Base-by-base conservation (phyloP, 1,140 invertebrate species). In the Mya arenaria region DNA sequence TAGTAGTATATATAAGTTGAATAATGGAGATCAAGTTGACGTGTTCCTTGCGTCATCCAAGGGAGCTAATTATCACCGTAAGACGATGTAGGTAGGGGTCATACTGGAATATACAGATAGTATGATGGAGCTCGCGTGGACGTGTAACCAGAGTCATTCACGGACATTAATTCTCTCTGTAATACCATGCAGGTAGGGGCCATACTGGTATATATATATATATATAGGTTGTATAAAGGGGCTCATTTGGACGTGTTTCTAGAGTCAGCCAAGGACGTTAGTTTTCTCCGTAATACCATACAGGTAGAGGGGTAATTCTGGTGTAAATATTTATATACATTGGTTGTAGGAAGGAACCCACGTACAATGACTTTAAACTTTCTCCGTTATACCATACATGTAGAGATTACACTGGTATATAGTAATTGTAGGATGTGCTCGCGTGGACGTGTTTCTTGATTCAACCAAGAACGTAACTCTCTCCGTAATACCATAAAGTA, bases 401-500 rank as follows among this genome's bases (percentile, higher is more conserved):
- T 84, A 1, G n/a, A n/a, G n/a, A n/a, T n/a, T n/a, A n/a, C n/a
- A n/a, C n/a, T n/a, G n/a, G n/a, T n/a, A n/a, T n/a, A n/a, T n/a
- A n/a, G n/a, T n/a, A n/a, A n/a, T n/a, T n/a, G n/a, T n/a, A n/a
- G n/a, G n/a, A n/a, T n/a, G n/a, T n/a, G n/a, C n/a, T n/a, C n/a
- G n/a, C n/a, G 82, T 83, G 2, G 30, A 44, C 19, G 82, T 80
- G 28, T 80, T 39, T 44, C 41, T 84, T 3, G 82, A 84, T 19
- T 37, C 17, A 17, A 32, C 69, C 4, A 73, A 66, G 19, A 75
- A 84, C 37, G 6, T 84, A 68, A 32, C 39, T 56, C 68, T 0
- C 75, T 84, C 10, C 32, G 62, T 55, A 80, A 79, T 30, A 41
- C 72, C 34, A 32, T 83, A n/a, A 83, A 83, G 62, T n/a, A n/a